phyloP scores from a whole-genome alignment of 2,797 vertebrate genomes.

The Gymnothorax javanicus region DNA sequence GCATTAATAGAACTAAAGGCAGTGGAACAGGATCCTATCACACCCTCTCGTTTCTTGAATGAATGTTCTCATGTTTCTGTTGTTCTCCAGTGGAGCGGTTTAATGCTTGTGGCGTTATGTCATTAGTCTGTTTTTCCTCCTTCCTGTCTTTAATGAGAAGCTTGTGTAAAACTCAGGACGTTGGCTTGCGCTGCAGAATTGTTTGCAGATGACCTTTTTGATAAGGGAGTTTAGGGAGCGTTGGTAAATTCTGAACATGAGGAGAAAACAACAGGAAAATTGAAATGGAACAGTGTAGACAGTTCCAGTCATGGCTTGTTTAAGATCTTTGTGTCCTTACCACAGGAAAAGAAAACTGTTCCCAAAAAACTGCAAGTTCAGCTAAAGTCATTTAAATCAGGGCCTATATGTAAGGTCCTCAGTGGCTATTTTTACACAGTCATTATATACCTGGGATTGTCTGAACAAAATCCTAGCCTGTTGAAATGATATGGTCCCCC shows the following conservation, averaged over 20 bases:
- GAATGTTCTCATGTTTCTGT: background rate
- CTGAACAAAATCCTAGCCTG: background rate
- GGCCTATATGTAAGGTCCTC: background rate
- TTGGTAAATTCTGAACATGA: too few relatives aligned
- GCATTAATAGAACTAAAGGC: background rate
- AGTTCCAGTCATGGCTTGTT: background rate
- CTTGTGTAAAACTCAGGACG: background rate
- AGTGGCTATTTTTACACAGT: background rate
- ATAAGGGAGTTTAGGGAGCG: background rate
- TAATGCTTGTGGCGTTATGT: background rate
- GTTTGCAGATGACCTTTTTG: background rate
- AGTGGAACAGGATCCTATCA: background rate
- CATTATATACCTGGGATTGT: slow-evolving; percentile 14
- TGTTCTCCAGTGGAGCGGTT: background rate
- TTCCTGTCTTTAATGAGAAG: background rate
- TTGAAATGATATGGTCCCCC: slow-evolving; percentile 1
- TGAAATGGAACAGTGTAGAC: background rate
- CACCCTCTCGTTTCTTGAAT: background rate
- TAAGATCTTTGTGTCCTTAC: background rate
- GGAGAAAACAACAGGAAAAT: background rate
- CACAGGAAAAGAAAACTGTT: background rate
- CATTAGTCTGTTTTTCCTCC: background rate
- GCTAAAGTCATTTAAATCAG: background rate
- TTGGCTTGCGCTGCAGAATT: background rate
- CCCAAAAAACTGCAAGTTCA: background rate